Base-by-base conservation (phyloP, 2,797 vertebrate species). In the Florisuga fusca region DNA sequence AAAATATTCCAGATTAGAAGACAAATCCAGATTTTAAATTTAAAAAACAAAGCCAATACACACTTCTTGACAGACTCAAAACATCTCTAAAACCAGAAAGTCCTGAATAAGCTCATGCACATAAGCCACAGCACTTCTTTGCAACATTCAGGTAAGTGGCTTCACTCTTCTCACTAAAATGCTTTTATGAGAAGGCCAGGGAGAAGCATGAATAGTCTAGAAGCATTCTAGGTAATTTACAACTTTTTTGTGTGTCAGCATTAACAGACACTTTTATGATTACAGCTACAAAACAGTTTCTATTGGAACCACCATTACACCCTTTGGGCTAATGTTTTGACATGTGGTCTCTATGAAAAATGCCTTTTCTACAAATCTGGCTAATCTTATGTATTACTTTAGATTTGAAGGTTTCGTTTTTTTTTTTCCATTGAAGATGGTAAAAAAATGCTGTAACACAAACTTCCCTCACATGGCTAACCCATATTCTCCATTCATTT, bases 191-290 rank as follows among this genome's bases (percentile, higher is more conserved):
- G 29, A 91, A 89, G 26, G 12, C 41, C 19, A 57, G 46, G 11
- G 10, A 77, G 54, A 31, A 79, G 43, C 51, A 61, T 0, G 16
- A 15, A 46, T 7, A 54, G 27, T 29, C 53, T 13, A 41, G 38
- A 41, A 41, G 38, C 59, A 6, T 41, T 38, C 71, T 63, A 67
- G 22, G 15, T 71, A 74, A 58, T 4, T 63, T 25, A 33, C 6
- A 67, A 51, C 53, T 58, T 69, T 5, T 6, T 26, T 53, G 55
- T 0, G 0, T 18, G 18, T 33, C 43, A 45, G 38, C 0, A 3
- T 58, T 48, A 84, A 53, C 53, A 69, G 69, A 33, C n/a, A 34
- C 26, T 41, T 38, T 18, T 12, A 27, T 11, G 26, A 55, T 51
- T 50, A 79, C 0, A 41, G 45, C 34, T 23, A n/a, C 20, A 72